Base-by-base conservation (phyloP, 35 echinoderm and acorn worm genomes). In the Strongylocentrotus purpuratus region DNA sequence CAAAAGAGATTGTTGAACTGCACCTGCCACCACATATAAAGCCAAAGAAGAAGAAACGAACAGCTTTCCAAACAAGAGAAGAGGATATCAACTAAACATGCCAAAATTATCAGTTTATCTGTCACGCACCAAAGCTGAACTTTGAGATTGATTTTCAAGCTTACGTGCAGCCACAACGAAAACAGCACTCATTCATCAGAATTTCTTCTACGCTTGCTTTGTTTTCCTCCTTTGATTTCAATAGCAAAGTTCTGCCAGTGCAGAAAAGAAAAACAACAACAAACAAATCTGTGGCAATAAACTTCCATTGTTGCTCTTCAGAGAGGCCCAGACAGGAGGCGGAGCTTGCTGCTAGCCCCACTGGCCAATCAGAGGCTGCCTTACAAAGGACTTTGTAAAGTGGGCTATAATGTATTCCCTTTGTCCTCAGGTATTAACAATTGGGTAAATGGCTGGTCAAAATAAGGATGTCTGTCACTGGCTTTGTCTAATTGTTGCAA, bases 41-140 rank as follows among this genome's bases (percentile, higher is more conserved):
- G 65, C 20, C 20, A 78, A 78, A 78, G 65, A 78, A 78, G 65
- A n/a, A 78, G 18, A 78, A 0, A 78, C 6, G 4, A 78, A 78
- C 65, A 78, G 65, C 65, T 78, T 78, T 78, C 65, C 65, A 78
- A 78, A 78, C 65, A 78, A 78, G 65, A 78, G 5, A 22, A 78
- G 28, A 78, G 65, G 65, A 78, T 78, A 78, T n/a, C 20, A 78
- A 7, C 20, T 78, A 78, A 78, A 78, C 65, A 78, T 78, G 65
- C 65, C 65, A 78, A n/a, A 78, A 78, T 78, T 78, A 78, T 78
- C 65, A 78, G 65, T 78, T 78, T 78, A 78, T 78, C 65, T 78
- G 65, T 78, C 65, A 78, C 65, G 61, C 20, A 78, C 65, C 7
- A 41, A 28, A 78, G 65, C 20, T 78, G 65, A 78, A 78, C 65